phyloP scores from a whole-genome alignment of 2,797 vertebrate species.

The Channa striata region DNA sequence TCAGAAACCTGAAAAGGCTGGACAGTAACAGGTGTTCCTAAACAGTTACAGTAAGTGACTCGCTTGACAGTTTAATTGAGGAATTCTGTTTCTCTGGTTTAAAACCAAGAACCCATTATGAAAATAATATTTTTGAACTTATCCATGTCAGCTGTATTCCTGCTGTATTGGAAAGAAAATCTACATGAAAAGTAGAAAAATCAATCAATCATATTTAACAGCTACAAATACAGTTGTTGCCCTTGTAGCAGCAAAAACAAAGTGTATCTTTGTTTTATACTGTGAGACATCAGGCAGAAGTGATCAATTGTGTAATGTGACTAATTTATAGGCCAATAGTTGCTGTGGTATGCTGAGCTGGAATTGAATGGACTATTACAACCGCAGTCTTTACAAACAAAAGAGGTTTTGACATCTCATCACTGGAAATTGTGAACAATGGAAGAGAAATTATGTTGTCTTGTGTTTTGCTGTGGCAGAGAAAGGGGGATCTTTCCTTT shows the following conservation, averaged over 20 bases:
- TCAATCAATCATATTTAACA: neutral
- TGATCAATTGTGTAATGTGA: neutral
- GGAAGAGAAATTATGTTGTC: neutral
- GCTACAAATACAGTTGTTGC: neutral
- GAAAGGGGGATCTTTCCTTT: neutral
- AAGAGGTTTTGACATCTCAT: neutral
- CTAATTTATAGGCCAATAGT: neutral
- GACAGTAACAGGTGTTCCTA: too few relatives aligned
- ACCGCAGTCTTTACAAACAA: neutral
- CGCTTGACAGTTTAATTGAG: too few relatives aligned
- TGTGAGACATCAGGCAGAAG: neutral
- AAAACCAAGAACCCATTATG: too few relatives aligned
- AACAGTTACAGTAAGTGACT: too few relatives aligned
- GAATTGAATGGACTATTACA: neutral
- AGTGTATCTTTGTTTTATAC: neutral
- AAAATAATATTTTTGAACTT: too few relatives aligned
- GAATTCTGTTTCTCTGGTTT: too few relatives aligned
- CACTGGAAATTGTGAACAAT: neutral
- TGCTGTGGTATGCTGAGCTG: neutral
- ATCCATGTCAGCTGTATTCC: too few relatives aligned
- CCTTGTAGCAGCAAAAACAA: neutral
- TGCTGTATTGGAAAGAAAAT: neutral
- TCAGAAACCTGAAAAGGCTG: too few relatives aligned
- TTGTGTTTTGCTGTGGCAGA: neutral
- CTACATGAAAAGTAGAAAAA: neutral